Evolutionary conservation across 2,888 invertebrate species (phyloP).

Genomic region (Ornithoptera alexandrae): DNA sequence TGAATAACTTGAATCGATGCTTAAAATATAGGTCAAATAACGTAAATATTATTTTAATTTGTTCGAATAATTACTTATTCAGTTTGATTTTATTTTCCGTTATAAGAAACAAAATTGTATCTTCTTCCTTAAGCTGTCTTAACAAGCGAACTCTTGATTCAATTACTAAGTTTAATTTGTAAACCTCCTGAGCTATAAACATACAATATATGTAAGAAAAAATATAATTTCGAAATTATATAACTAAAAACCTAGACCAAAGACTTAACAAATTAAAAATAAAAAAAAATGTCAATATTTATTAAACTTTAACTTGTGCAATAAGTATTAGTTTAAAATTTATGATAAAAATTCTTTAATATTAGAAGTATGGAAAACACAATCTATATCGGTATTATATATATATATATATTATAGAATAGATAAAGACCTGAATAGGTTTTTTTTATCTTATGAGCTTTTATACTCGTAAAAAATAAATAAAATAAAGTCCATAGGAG

Average conservation of each 20-base stretch:
- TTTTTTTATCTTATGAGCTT: background rate
- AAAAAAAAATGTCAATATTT: background rate
- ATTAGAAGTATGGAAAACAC: too few species aligned
- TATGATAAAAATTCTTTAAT: too few species aligned
- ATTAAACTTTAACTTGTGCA: too few species aligned
- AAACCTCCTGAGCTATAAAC: background rate
- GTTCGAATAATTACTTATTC: too few species aligned
- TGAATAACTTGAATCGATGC: background rate
- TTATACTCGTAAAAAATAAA: background rate
- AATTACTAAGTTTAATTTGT: background rate
- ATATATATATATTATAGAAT: too few species aligned
- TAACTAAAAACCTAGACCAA: background rate
- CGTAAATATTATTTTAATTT: background rate
- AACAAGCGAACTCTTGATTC: too few species aligned
- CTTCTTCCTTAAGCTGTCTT: too few species aligned
- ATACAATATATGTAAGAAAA: background rate
- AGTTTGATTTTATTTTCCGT: too few species aligned
- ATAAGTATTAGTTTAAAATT: too few species aligned
- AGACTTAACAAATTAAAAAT: background rate
- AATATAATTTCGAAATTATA: background rate
- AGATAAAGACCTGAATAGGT: too few species aligned
- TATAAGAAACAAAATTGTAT: too few species aligned
- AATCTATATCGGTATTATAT: too few species aligned
- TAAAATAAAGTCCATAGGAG: background rate
- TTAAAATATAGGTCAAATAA: background rate